A percentile compares a stretch with the other conserved stretches of the same genome.
Evolutionary conservation across 92 coral and sea anemone genomes (phyloP).

Genomic region (Isaurus tuberculatus): DNA sequence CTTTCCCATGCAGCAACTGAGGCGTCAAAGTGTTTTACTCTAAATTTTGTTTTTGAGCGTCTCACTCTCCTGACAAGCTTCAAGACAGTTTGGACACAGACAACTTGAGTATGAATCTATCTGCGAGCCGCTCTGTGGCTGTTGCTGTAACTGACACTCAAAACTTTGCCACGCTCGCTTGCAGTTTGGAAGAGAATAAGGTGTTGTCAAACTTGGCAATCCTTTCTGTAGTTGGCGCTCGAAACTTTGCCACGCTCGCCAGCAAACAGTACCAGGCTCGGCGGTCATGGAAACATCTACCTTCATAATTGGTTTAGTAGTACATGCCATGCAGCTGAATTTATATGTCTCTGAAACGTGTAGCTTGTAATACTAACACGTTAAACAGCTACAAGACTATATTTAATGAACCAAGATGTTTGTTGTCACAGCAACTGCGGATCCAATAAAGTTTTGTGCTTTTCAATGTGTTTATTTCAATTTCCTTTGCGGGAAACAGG

Average conservation of each 20-base stretch:
- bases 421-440: not conserved
- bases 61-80: not conserved
- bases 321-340: not conserved
- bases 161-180: slow-evolving; percentile 37
- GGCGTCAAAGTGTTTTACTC: not conserved
- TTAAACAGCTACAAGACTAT: not conserved
- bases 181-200: not conserved
- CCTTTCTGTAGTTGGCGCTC: slow-evolving; percentile 7
- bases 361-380: not conserved
- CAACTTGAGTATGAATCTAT: not conserved
- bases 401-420: not conserved
- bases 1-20: not conserved
- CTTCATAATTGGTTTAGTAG: not conserved
- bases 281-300: not conserved
- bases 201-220: not conserved
- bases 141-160: slow-evolving; percentile 13
- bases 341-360: too few relatives aligned
- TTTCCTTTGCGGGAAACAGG: not conserved
- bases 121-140: not conserved
- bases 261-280: not conserved
- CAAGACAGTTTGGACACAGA: slow-evolving; percentile 38
- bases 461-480: not conserved
- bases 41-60: not conserved
- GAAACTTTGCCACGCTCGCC: slow-evolving; percentile 35
- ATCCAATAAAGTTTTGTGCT: not conserved